Conservation (phyloP, 2,888 invertebrate genomes). For the Sphaerophoria rueppellii region DNA sequence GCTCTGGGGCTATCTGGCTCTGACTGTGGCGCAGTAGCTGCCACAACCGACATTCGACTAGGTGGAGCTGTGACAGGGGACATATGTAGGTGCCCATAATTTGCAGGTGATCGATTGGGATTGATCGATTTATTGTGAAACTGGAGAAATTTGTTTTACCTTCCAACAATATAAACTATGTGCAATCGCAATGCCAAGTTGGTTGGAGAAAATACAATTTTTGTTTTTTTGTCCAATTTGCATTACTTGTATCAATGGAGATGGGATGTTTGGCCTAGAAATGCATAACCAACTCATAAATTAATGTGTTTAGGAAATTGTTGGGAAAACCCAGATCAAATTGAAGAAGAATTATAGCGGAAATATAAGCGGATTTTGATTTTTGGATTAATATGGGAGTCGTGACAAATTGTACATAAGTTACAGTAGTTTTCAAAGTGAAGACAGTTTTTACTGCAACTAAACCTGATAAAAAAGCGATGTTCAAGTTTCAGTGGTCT, state of each 20-base stretch:
- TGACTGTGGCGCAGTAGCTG: slow-evolving; percentile 25
- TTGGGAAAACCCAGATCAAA: slow-evolving; percentile 23
- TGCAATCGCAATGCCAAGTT: background rate
- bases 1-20: background rate
- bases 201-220: slow-evolving; percentile 18
- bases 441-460: no score
- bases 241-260: background rate
- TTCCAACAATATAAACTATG: slow-evolving; percentile 26
- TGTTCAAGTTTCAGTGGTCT: no score
- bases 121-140: slow-evolving; percentile 69
- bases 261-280: slow-evolving; percentile 63
- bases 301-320: slow-evolving; percentile 43
- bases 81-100: slow-evolving; percentile 72
- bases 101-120: slow-evolving; percentile 72
- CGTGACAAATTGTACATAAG: no score
- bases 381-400: no score
- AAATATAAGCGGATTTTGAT: no score
- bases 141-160: slow-evolving; percentile 57
- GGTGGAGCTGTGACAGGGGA: slow-evolving; percentile 70
- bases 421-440: no score
- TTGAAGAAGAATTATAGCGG: slow-evolving; percentile 4
- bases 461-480: no score
- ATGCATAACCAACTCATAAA: background rate
- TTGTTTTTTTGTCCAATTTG: background rate
- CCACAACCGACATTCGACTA: slow-evolving; percentile 12